Evolutionary conservation across 2,113 vertebrate genomes (phyloP), one percentile per base, ranked within the genome.

Genomic region (Limanda limanda): DNA sequence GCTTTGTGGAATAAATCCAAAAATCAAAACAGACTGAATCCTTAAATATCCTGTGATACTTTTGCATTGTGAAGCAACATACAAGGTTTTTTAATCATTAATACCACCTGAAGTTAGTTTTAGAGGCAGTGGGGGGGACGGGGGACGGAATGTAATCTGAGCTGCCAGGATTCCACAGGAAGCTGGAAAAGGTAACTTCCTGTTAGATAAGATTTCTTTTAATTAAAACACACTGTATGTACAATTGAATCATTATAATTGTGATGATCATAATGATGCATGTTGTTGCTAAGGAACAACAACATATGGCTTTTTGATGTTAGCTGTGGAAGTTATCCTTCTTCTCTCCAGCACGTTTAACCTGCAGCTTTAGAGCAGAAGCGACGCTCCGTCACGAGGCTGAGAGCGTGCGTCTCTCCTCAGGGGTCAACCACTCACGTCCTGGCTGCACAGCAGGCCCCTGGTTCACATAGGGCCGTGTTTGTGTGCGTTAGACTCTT

Each of bases 401-500:
- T 18, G 47, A 18, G 17, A 4, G 47, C 5, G 47, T 51, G 47
- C 5, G 47, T 23, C 14, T 37, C 8, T 18, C 25, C 14, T 74
- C 45, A n/a, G 72, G 79, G 68, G 56, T 82, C 68, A 2, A 18
- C 47, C 47, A 20, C 47, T 18, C 15, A 9, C 1, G 47, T 35
- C 60, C 66, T 21, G 42, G 35, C 64, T n/a, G 45, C 77, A 74
- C 81, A 71, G 71, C 37, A 1, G 59, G 71, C 25, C 25, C 10
- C 62, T 12, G 65, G 69, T 85, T 82, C 60, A 60, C 52, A 48
- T 48, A 2, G 63, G 79, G 82, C 20, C 13, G 60, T 64, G 70
- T 68, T 78, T 76, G 71, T 84, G 25, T 66, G 68, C 66, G 18
- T 64, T 37, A 23, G 25, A n/a, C 66, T 61, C 64, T 45, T 23